Evolutionary conservation across 2,888 invertebrate genomes (phyloP).

Genomic region (Pollenia angustigena): DNA sequence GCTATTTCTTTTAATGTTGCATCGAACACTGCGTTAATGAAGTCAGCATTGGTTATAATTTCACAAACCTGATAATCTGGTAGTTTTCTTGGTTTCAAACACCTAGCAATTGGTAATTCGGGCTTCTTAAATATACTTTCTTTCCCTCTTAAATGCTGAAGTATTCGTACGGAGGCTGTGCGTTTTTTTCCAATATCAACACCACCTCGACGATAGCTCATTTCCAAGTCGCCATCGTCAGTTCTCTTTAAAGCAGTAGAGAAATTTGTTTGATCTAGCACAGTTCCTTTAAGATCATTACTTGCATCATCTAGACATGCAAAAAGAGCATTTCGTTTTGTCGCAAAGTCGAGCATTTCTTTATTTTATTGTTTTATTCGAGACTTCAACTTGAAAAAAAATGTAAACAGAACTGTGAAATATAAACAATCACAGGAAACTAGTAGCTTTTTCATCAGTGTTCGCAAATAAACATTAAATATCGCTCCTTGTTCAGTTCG

Average conservation of each 20-base stretch:
- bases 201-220: constrained; percentile 74
- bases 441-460: not conserved
- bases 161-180: constrained; percentile 73
- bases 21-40: too few species aligned
- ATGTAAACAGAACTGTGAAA: constrained; percentile 9
- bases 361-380: constrained; percentile 61
- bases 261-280: constrained; percentile 80
- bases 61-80: constrained; percentile 84
- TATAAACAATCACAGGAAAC: not conserved
- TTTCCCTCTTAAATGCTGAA: constrained; percentile 83
- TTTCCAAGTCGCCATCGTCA: constrained; percentile 78
- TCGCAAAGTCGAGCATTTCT: constrained; percentile 84
- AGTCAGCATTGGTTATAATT: too few species aligned
- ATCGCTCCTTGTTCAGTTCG: too few species aligned
- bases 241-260: constrained; percentile 83
- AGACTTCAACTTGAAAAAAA: not conserved
- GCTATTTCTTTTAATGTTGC: too few species aligned
- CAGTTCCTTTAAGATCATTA: constrained; percentile 85
- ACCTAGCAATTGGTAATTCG: constrained; percentile 87
- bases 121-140: constrained; percentile 93
- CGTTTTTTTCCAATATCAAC: constrained; percentile 65
- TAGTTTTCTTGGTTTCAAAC: constrained; percentile 85
- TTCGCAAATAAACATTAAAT: too few species aligned
- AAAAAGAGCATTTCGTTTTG: constrained; percentile 89
- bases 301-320: constrained; percentile 88